Evolutionary conservation across 2,797 vertebrate species (phyloP).

Genomic region (Silurus lanzhouensis): DNA sequence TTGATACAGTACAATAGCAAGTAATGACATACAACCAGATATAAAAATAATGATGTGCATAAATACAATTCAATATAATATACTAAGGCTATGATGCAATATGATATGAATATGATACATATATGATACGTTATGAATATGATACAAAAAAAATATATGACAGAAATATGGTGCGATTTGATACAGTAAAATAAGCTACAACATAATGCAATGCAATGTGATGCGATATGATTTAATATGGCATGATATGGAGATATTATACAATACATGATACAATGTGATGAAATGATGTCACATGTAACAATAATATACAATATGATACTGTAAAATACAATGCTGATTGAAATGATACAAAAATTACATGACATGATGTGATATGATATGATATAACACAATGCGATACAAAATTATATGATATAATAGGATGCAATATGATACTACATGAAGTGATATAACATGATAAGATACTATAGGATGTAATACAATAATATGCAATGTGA

Average conservation of each 20-base stretch:
- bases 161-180: not conserved
- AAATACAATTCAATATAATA: not conserved
- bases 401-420: not conserved
- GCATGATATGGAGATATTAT: too few relatives aligned
- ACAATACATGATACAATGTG: not conserved
- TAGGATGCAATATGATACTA: too few relatives aligned
- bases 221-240: not conserved
- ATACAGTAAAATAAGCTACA: not conserved
- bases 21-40: too few relatives aligned
- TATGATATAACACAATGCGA: not conserved
- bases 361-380: not conserved
- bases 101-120: not conserved
- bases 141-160: not conserved
- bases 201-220: not conserved
- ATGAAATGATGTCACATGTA: too few relatives aligned
- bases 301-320: not conserved
- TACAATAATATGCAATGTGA: too few relatives aligned
- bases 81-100: not conserved
- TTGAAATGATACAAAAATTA: not conserved
- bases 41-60: too few relatives aligned
- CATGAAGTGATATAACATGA: too few relatives aligned
- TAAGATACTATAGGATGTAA: too few relatives aligned
- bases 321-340: not conserved
- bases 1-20: not conserved
- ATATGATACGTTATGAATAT: not conserved